A percentile compares a stretch with the other conserved stretches of the same genome.
Evolutionary conservation across 2,797 vertebrate genomes (phyloP).

Genomic region (Gouania willdenowi): DNA sequence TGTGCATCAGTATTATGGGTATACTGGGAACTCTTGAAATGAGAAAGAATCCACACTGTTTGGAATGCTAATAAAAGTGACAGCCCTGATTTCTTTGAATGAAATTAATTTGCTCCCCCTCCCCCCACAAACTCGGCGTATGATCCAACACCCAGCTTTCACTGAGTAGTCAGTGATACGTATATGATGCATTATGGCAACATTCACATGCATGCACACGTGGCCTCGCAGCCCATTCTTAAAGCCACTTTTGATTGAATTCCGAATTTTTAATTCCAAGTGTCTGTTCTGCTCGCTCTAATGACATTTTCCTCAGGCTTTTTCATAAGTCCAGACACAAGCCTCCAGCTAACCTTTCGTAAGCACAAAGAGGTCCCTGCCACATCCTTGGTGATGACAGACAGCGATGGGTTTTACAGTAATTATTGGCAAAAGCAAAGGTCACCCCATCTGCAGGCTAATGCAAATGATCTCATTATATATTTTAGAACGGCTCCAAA

Average conservation of each 20-base stretch:
- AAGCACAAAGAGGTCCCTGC: conserved; percentile 62
- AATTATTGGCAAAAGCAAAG: conserved; percentile 90
- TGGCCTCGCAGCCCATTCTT: conserved; percentile 16
- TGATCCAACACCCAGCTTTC: too few species aligned
- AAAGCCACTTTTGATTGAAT: conserved; percentile 66
- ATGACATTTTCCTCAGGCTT: conserved; percentile 78
- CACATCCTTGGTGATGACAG: conserved; percentile 69
- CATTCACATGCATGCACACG: not conserved
- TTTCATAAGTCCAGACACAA: conserved; percentile 77
- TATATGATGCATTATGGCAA: too few species aligned
- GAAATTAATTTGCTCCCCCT: too few species aligned
- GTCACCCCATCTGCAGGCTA: conserved; percentile 79
- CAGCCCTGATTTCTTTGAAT: too few species aligned
- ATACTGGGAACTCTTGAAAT: too few species aligned
- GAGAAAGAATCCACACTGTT: too few species aligned
- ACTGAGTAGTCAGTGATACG: too few species aligned
- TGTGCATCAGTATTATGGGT: too few species aligned
- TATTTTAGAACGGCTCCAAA: conserved; percentile 76
- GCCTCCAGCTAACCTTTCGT: conserved; percentile 73
- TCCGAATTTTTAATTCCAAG: conserved; percentile 66
- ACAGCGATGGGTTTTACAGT: conserved; percentile 74
- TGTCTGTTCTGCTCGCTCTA: conserved; percentile 72
- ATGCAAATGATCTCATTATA: conserved; percentile 86
- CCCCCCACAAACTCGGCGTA: too few species aligned
- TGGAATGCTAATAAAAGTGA: too few species aligned